Conservation (phyloP, 2,113 vertebrate species). For the Poecile atricapillus region DNA sequence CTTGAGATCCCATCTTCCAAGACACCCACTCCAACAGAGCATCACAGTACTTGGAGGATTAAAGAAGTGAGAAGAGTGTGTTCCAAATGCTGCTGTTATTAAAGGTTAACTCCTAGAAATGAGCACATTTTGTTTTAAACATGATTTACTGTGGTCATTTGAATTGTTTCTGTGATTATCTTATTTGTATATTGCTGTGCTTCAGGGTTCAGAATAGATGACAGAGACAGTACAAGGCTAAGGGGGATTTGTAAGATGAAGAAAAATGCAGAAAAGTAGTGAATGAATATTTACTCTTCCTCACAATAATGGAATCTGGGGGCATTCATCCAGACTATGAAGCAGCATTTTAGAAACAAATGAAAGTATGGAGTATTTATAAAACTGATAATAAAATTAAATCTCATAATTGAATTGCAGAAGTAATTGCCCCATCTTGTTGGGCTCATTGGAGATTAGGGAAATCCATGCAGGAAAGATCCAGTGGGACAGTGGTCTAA, state of each 20-base stretch:
- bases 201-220: background rate
- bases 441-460: background rate
- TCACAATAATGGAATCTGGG: background rate
- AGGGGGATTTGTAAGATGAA: background rate
- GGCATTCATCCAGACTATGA: background rate
- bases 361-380: background rate
- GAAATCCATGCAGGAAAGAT: background rate
- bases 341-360: background rate
- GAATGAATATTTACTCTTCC: background rate
- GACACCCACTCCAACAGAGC: background rate
- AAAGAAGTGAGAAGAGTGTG: background rate
- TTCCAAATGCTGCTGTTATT: background rate
- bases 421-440: background rate
- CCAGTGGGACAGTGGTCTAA: background rate
- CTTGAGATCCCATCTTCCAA: background rate
- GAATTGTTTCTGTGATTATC: background rate
- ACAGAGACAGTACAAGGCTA: background rate
- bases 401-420: background rate
- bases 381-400: background rate
- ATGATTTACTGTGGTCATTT: background rate
- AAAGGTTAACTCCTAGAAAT: background rate
- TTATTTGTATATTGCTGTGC: background rate
- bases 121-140: background rate
- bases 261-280: background rate
- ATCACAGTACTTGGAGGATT: background rate